Conservation (phyloP, 2,888 invertebrate genomes). For the Drosophila paramelanica region DNA sequence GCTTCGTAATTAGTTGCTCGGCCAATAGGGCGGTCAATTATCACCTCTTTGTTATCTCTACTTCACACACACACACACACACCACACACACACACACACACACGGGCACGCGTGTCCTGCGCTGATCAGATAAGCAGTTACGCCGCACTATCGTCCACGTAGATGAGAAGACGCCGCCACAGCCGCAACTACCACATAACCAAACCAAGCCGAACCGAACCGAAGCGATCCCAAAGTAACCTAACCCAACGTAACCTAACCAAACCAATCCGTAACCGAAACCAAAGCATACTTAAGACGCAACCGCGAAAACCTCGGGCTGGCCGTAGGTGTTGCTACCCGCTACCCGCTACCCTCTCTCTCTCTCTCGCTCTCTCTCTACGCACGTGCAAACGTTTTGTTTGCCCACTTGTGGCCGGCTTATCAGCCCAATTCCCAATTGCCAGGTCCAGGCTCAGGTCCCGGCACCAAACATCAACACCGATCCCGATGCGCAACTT, state of each 20-base stretch:
- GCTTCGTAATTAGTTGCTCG: slow-evolving; percentile 74
- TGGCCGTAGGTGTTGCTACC: slow-evolving; percentile 39
- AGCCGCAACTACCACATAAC: slow-evolving; percentile 53
- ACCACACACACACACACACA: not conserved
- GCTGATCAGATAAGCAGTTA: slow-evolving; percentile 61
- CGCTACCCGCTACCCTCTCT: slow-evolving; percentile 15
- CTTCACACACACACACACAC: slow-evolving; percentile 29
- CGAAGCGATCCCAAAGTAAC: slow-evolving; percentile 18
- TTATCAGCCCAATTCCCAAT: slow-evolving; percentile 51
- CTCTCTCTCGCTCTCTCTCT: not conserved
- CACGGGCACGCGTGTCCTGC: slow-evolving; percentile 57
- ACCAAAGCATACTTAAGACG: slow-evolving; percentile 42
- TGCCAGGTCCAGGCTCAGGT: slow-evolving; percentile 22
- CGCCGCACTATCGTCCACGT: slow-evolving; percentile 51
- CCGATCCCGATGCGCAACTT: slow-evolving; percentile 56
- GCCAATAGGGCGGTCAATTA: slow-evolving; percentile 79
- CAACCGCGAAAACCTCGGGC: slow-evolving; percentile 48
- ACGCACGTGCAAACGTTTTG: slow-evolving; percentile 58
- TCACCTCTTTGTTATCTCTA: slow-evolving; percentile 79
- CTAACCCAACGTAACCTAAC: slow-evolving; percentile 26
- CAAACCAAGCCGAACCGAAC: slow-evolving; percentile 32
- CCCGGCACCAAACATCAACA: not conserved
- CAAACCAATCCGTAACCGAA: slow-evolving; percentile 35
- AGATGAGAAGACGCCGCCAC: slow-evolving; percentile 62
- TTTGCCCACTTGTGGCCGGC: slow-evolving; percentile 54